phyloP scores from a whole-genome alignment of 2,113 vertebrate species.

The Carettochelys insculpta region DNA sequence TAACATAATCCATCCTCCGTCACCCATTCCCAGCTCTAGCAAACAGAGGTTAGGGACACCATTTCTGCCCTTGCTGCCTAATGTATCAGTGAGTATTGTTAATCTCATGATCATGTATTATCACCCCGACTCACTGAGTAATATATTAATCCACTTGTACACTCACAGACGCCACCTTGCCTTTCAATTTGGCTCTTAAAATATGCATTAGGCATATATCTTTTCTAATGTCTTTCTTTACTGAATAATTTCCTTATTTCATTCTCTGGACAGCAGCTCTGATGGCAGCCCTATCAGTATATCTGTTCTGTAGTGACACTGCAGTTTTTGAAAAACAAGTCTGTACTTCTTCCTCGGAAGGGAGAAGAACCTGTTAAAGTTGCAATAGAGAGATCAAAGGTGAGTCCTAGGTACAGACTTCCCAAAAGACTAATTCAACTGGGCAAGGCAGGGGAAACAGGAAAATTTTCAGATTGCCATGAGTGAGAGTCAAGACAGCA shows the following conservation, averaged over 20 bases:
- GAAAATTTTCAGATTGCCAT: conserved; percentile 43
- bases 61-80: too few relatives aligned
- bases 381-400: rapidly evolving
- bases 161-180: neutral
- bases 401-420: neutral
- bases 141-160: too few relatives aligned
- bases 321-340: neutral
- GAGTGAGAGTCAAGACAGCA: conserved; percentile 73
- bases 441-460: conserved; percentile 47
- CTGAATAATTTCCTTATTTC: neutral
- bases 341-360: neutral
- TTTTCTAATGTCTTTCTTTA: neutral
- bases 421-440: neutral
- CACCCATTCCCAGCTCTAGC: too few relatives aligned
- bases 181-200: conserved; percentile 24
- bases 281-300: neutral
- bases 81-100: conserved; percentile 18
- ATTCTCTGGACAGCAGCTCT: neutral
- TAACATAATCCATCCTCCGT: too few relatives aligned
- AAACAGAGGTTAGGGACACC: too few relatives aligned
- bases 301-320: neutral
- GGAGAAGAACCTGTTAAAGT: rapidly evolving
- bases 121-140: neutral
- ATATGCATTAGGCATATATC: neutral
- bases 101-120: conserved; percentile 34